Base-by-base conservation (phyloP, 2,797 vertebrate species). In the Poecile montanus region DNA sequence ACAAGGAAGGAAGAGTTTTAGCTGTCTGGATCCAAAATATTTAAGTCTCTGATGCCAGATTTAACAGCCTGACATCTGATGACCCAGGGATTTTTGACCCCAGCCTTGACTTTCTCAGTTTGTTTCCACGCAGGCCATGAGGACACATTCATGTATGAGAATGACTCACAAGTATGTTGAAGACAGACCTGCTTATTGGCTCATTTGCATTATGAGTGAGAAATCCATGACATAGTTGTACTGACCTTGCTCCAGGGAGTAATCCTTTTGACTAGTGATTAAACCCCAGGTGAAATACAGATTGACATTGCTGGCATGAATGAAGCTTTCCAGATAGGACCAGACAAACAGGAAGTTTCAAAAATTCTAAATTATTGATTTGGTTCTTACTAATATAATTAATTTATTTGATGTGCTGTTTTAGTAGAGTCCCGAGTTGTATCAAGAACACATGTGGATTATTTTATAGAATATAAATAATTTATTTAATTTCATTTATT, bases 1-100 rank as follows among this genome's bases (percentile, higher is more conserved):
- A 76, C 65, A 75, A 91, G 57, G 71, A 75, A 21, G 16, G 40
- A 75, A 81, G 54, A 74, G 40, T 93, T 96, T 89, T 92, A 93
- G 54, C 70, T 88, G 84, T 22, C 38, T 94, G 58, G 47, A 93
- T 54, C 54, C 25, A 86, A 94, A 96, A 81, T 63, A 73, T 2
- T 29, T 26, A 82, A 44, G 62, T 65, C 82, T 76, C 68, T 66
- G 26, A 30, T 94, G 88, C 44, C 66, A 62, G 7, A 54, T 89
- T 91, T 92, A 91, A 91, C 45, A 61, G 54, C 27, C 27, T 84
- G 38, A 42, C 75, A 26, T 85, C 68, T 65, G 11, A 76, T 92
- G 88, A 80, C 72, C 38, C 65, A 34, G 40, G n/a, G 61, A 65
- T 47, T 91, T 94, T 79, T 77, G 54, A 42, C 44, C 25, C 19